A percentile compares a stretch with the other conserved stretches of the same genome.
phyloP scores from a whole-genome alignment of 2,797 vertebrate species.

The Adelosebastes latens region DNA sequence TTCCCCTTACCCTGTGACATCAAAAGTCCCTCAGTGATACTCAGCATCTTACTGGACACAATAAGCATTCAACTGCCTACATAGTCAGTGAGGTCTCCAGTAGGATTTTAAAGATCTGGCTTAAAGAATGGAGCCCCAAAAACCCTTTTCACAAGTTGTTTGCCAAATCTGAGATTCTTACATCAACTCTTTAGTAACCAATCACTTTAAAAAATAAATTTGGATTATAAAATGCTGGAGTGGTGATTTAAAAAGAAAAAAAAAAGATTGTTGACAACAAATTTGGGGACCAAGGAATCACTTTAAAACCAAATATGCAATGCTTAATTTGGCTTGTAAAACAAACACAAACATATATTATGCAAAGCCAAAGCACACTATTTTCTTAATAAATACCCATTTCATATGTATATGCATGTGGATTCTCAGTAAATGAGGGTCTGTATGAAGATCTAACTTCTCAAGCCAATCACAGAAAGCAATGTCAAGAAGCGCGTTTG shows the following conservation, averaged over 20 bases:
- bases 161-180: constrained; percentile 4
- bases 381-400: constrained; percentile 29
- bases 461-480: neutral
- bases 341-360: neutral
- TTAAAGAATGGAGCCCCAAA: neutral
- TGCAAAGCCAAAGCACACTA: constrained; percentile 16
- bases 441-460: neutral
- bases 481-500: neutral
- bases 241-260: neutral
- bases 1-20: neutral
- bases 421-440: neutral
- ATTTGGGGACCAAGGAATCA: constrained; percentile 9
- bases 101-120: neutral
- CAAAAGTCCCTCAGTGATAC: neutral
- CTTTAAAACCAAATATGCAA: constrained; percentile 28
- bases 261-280: neutral
- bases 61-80: constrained; percentile 25
- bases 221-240: neutral
- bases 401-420: constrained; percentile 13
- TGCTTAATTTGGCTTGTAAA: constrained; percentile 9
- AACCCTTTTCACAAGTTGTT: neutral
- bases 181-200: neutral
- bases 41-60: neutral
- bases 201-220: neutral
- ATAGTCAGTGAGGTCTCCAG: neutral